phyloP scores from a whole-genome alignment of 2,888 invertebrate genomes.

The Chrysodeixis includens region DNA sequence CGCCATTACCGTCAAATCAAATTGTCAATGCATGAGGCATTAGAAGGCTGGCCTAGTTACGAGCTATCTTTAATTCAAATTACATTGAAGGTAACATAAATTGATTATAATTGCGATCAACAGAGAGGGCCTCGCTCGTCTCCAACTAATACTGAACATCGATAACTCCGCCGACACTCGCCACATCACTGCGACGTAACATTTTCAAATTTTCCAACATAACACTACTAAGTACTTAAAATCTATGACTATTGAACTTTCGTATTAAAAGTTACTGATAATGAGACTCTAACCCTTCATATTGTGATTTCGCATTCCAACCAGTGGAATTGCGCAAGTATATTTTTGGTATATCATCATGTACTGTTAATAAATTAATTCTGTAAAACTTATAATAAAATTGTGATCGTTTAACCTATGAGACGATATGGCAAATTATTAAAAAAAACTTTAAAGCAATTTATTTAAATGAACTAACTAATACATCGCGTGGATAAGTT shows the following conservation, averaged over 20 bases:
- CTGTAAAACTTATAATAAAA: slow-evolving; percentile 33
- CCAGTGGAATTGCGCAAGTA: slow-evolving; percentile 19
- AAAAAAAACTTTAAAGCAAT: slow-evolving; percentile 17
- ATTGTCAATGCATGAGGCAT: background rate
- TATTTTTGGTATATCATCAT: slow-evolving; percentile 53
- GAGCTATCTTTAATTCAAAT: background rate
- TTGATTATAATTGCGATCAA: slow-evolving; percentile 31
- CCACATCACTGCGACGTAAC: slow-evolving; percentile 67
- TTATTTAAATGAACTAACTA: background rate
- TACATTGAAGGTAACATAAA: background rate
- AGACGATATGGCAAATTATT: slow-evolving; percentile 53
- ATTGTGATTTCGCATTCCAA: slow-evolving; percentile 40
- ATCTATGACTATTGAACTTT: slow-evolving; percentile 72
- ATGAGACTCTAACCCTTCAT: slow-evolving; percentile 75
- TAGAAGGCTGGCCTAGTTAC: background rate
- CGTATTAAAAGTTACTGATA: slow-evolving; percentile 66
- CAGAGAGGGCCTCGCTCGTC: slow-evolving; percentile 25
- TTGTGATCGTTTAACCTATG: slow-evolving; percentile 44
- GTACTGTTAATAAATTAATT: slow-evolving; percentile 40
- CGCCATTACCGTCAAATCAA: background rate
- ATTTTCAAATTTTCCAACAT: slow-evolving; percentile 25
- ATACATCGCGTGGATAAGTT: slow-evolving; percentile 61
- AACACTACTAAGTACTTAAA: slow-evolving; percentile 64
- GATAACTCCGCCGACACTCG: slow-evolving; percentile 32
- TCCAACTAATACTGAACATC: slow-evolving; percentile 47